A percentile compares a stretch with the other conserved stretches of the same genome.
Evolutionary conservation across 2,888 invertebrate species (phyloP).

Genomic region (Diarsia mendica): DNA sequence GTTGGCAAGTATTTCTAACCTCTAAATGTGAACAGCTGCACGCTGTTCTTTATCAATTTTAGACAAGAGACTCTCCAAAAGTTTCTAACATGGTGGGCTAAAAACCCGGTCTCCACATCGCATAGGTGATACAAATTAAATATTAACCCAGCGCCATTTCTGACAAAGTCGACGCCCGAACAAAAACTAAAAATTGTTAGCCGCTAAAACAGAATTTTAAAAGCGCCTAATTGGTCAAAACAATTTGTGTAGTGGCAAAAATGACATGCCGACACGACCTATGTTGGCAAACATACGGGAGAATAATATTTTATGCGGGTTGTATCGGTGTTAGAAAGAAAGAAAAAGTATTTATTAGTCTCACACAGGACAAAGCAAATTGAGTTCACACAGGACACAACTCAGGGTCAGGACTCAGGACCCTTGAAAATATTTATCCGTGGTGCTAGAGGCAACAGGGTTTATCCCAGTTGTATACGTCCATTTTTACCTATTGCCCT

Average conservation of each 20-base stretch:
- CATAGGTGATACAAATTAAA: constrained; percentile 53
- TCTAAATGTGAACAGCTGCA: not conserved
- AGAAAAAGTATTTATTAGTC: no score
- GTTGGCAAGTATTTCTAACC: no score
- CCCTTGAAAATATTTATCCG: no score
- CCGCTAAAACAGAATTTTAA: constrained; percentile 70
- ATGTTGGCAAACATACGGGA: constrained; percentile 67
- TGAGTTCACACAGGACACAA: no score
- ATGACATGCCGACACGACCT: constrained; percentile 67
- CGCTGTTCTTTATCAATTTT: not conserved
- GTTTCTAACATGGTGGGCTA: constrained; percentile 34
- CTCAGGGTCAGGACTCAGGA: no score
- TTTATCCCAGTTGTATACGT: no score
- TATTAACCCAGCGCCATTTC: constrained; percentile 47
- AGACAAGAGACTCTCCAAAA: not conserved
- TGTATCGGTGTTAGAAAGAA: not conserved
- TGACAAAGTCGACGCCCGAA: constrained; percentile 43
- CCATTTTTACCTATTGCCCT: no score
- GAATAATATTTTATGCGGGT: constrained; percentile 20
- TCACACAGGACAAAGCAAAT: no score
- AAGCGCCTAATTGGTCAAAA: constrained; percentile 72
- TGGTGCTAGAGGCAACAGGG: no score
- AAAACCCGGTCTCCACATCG: constrained; percentile 11
- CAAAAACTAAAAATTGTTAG: constrained; percentile 63
- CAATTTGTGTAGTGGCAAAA: constrained; percentile 74